Percentiles rank a stretch among this genome's conserved stretches.
Evolutionary conservation across 2,888 invertebrate genomes (phyloP).

Genomic region (Lydus trimaculatus): DNA sequence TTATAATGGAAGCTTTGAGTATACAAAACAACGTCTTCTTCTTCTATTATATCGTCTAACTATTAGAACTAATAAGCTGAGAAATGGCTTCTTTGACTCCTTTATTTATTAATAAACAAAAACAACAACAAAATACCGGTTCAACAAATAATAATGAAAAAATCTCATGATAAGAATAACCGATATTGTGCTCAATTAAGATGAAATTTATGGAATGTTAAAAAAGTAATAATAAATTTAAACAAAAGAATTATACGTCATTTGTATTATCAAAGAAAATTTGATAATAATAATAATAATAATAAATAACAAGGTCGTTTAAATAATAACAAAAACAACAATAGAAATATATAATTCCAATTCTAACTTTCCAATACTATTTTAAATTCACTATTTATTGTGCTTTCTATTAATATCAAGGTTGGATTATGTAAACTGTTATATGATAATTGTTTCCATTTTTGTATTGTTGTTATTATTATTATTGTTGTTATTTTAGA

Average conservation of each 20-base stretch:
- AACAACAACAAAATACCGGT: not conserved
- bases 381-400: conserved; percentile 12
- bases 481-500: not conserved
- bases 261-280: not conserved
- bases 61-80: not conserved
- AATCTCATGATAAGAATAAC: not conserved
- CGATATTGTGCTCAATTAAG: not conserved
- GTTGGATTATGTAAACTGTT: conserved; percentile 28
- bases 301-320: not conserved
- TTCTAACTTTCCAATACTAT: conserved; percentile 24
- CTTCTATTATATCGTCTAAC: not conserved
- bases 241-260: not conserved
- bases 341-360: not conserved
- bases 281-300: not conserved
- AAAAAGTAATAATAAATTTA: not conserved
- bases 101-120: not conserved
- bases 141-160: not conserved
- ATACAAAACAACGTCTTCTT: too few relatives aligned
- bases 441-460: conserved; percentile 1
- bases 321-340: not conserved
- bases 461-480: not conserved
- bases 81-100: not conserved
- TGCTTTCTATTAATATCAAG: conserved; percentile 28
- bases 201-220: not conserved
- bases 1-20: too few relatives aligned